Conservation (phyloP, 2,797 vertebrate genomes). For the Leptodactylus fallax region DNA sequence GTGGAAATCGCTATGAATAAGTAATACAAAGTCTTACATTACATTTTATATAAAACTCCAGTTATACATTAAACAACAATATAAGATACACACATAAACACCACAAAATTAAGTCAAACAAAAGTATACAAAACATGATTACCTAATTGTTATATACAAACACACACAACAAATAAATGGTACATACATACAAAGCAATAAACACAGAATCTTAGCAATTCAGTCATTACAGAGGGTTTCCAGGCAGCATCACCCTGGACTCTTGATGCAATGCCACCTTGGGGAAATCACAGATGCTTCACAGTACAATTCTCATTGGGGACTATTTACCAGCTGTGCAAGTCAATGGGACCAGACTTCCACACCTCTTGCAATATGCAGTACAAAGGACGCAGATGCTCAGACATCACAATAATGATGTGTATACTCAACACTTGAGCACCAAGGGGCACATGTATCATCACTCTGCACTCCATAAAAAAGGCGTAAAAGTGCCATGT, state of each 20-base stretch:
- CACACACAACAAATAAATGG: neutral
- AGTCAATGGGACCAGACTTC: neutral
- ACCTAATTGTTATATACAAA: no score
- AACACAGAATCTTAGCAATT: no score
- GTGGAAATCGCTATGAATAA: no score
- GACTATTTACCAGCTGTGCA: conserved; percentile 28
- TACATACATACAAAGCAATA: no score
- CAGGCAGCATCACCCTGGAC: neutral
- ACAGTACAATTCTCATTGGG: neutral
- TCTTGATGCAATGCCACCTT: conserved; percentile 28
- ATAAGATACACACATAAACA: neutral
- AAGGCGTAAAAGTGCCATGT: neutral
- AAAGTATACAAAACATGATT: neutral
- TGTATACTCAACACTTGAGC: neutral
- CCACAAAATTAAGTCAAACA: no score
- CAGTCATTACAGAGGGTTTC: neutral
- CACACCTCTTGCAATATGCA: conserved; percentile 17
- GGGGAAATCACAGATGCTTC: conserved; percentile 46
- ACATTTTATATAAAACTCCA: neutral
- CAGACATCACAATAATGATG: neutral
- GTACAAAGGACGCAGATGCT: conserved; percentile 36
- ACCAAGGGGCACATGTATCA: neutral
- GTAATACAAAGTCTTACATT: neutral
- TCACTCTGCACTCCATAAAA: neutral
- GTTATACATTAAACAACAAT: neutral